Conservation (phyloP, 1,140 invertebrate genomes). For the Bicyclus anynana region DNA sequence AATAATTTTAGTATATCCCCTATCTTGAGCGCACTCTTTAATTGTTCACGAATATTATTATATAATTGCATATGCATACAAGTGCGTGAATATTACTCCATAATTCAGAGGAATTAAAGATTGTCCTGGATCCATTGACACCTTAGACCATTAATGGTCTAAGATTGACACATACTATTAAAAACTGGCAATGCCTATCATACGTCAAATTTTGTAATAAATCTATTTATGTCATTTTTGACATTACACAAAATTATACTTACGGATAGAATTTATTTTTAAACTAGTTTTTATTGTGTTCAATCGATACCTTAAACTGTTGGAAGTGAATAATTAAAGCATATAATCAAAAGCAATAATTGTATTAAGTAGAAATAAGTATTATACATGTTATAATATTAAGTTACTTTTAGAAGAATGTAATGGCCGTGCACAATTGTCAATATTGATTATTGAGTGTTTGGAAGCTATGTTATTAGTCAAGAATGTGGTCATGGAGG, state of each 20-base stretch:
- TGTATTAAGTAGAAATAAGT: not conserved
- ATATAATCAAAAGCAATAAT: slow-evolving; percentile 10
- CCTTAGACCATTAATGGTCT: no score
- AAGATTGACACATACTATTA: no score
- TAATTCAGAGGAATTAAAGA: no score
- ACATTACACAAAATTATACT: not conserved
- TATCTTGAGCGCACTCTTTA: no score
- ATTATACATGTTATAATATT: slow-evolving; percentile 44
- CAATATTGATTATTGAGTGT: slow-evolving; percentile 55
- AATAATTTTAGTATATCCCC: no score
- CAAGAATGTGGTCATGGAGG: slow-evolving; percentile 57
- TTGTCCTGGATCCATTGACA: no score
- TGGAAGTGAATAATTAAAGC: not conserved
- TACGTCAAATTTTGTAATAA: no score
- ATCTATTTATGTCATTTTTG: slow-evolving; percentile 8
- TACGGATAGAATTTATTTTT: not conserved
- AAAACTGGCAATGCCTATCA: no score
- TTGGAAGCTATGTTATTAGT: slow-evolving; percentile 47
- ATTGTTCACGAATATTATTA: no score
- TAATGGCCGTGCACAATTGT: slow-evolving; percentile 59
- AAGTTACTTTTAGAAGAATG: slow-evolving; percentile 43
- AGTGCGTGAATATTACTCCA: no score
- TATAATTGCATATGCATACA: no score
- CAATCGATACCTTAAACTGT: not conserved
- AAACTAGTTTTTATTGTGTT: not conserved